Evolutionary conservation across 2,888 invertebrate genomes (phyloP).

Genomic region (Agrenia bidenticulata): DNA sequence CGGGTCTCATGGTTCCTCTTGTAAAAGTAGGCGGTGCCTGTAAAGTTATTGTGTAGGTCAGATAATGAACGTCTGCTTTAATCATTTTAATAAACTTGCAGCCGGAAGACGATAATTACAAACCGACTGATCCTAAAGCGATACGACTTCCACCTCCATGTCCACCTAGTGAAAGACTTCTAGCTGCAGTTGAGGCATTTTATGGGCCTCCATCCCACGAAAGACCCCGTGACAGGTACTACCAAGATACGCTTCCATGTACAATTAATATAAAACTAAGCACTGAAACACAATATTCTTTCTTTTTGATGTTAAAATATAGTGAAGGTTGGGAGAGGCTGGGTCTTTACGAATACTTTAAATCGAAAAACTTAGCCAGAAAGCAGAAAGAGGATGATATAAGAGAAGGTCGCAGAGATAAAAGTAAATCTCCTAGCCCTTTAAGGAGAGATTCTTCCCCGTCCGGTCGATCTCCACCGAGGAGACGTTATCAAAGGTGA

Average conservation of each 20-base stretch:
- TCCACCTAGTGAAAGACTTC: slow-evolving; percentile 87
- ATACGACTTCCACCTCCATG: slow-evolving; percentile 93
- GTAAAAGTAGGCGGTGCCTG: slow-evolving; percentile 68
- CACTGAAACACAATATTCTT: not conserved
- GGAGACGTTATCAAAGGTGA: slow-evolving; percentile 53
- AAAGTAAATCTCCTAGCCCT: slow-evolving; percentile 76
- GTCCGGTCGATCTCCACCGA: slow-evolving; percentile 49
- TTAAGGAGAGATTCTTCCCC: slow-evolving; percentile 63
- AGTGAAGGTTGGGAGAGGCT: slow-evolving; percentile 97
- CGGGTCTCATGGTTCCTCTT: slow-evolving; percentile 96
- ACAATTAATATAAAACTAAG: not conserved
- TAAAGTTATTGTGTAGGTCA: not conserved
- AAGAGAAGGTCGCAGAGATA: slow-evolving; percentile 66
- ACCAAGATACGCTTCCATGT: slow-evolving; percentile 63
- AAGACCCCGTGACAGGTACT: slow-evolving; percentile 74
- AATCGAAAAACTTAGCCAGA: slow-evolving; percentile 87
- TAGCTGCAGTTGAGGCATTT: slow-evolving; percentile 94
- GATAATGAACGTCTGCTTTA: too few species aligned
- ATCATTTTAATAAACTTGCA: slow-evolving; percentile 4
- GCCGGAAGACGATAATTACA: slow-evolving; percentile 71
- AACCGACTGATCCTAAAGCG: slow-evolving; percentile 81
- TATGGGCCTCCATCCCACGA: slow-evolving; percentile 94
- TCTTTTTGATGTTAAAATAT: not conserved
- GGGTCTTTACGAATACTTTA: slow-evolving; percentile 95
- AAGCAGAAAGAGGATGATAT: slow-evolving; percentile 85